Evolutionary conservation across 23 tunicate genomes (phyloP).

Genomic region (Trididemnum miniatum): DNA sequence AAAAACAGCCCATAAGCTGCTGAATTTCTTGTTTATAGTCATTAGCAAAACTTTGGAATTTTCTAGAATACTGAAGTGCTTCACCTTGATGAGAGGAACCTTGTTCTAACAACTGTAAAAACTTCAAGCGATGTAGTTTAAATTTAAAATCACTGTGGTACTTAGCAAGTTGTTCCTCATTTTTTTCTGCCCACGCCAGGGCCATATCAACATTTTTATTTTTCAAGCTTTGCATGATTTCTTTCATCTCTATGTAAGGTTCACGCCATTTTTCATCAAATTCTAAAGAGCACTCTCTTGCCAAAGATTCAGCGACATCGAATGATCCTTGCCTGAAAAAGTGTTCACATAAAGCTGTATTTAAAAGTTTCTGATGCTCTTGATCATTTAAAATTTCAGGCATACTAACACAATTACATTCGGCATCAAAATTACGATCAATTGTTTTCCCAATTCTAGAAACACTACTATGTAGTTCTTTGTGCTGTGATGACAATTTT

Average conservation of each 20-base stretch:
- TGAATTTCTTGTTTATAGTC: conserved; percentile 74
- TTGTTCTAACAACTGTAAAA: conserved; percentile 50
- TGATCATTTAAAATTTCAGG: conserved; percentile 60
- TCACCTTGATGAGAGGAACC: conserved; percentile 63
- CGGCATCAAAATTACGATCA: conserved; percentile 93
- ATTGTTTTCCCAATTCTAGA: conserved; percentile 95
- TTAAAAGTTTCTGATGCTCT: conserved; percentile 63
- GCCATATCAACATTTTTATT: conserved; percentile 66
- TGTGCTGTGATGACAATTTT: conserved; percentile 80
- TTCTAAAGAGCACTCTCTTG: conserved; percentile 59
- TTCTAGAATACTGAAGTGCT: conserved; percentile 62
- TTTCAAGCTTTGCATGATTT: conserved; percentile 53
- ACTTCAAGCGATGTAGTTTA: conserved; percentile 75
- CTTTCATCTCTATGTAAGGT: conserved; percentile 81
- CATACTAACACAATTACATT: conserved; percentile 62
- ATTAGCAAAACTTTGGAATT: conserved; percentile 65
- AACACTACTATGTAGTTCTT: conserved; percentile 86
- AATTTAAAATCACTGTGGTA: conserved; percentile 64
- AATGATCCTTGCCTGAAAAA: conserved; percentile 73
- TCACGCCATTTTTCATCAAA: conserved; percentile 65
- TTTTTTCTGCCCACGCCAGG: conserved; percentile 63
- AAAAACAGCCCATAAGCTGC: conserved; percentile 82
- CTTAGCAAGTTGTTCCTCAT: conserved; percentile 34
- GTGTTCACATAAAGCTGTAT: conserved; percentile 86
- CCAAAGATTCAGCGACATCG: conserved; percentile 64